Percentiles rank a stretch among this genome's conserved stretches.
These are phyloP conservation scores for Thamnaconus septentrionalis DNA, from an alignment of 2,113 vertebrate species.

Conservation along the genomic window DNA sequence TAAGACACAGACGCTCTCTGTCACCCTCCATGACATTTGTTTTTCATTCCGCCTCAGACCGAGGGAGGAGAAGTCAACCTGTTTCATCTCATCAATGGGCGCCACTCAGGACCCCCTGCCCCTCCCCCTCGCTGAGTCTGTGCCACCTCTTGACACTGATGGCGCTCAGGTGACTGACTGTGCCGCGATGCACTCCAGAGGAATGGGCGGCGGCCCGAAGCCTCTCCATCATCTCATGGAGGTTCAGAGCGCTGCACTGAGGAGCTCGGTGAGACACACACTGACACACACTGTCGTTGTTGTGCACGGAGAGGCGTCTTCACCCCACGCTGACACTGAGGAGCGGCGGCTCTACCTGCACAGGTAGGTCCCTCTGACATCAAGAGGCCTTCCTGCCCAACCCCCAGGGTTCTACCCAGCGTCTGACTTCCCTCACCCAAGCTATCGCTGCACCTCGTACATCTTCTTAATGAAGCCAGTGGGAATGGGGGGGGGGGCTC, in stretches of 20 bases:
- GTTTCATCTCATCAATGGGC: slow-evolving; percentile 73
- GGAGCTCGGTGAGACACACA: background rate
- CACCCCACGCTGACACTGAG: slow-evolving; percentile 42
- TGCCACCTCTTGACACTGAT: slow-evolving; percentile 71
- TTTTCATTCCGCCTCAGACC: slow-evolving; percentile 75
- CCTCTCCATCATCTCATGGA: background rate
- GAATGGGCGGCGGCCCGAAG: slow-evolving; percentile 41
- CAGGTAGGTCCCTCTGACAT: slow-evolving; percentile 19
- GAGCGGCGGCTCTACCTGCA: slow-evolving; percentile 17
- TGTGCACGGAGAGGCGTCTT: slow-evolving; percentile 8
- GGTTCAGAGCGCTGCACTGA: no score
- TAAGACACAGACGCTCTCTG: slow-evolving; percentile 78
- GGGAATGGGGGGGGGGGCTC: slow-evolving; percentile 32
- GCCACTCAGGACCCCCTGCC: slow-evolving; percentile 62
- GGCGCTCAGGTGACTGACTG: slow-evolving; percentile 64
- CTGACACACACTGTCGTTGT: slow-evolving; percentile 4
- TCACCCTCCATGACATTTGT: slow-evolving; percentile 78
- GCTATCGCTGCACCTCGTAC: slow-evolving; percentile 58
- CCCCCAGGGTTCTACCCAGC: slow-evolving; percentile 6
- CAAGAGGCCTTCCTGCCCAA: slow-evolving; percentile 22
- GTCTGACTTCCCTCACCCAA: slow-evolving; percentile 28
- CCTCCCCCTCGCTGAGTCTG: slow-evolving; percentile 49
- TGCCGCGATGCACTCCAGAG: slow-evolving; percentile 52
- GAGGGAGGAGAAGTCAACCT: slow-evolving; percentile 69
- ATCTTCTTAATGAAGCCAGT: slow-evolving; percentile 45